Evolutionary conservation across 2,888 invertebrate genomes (phyloP), one percentile per base, ranked within the genome.

Genomic region (Axea sp.): DNA sequence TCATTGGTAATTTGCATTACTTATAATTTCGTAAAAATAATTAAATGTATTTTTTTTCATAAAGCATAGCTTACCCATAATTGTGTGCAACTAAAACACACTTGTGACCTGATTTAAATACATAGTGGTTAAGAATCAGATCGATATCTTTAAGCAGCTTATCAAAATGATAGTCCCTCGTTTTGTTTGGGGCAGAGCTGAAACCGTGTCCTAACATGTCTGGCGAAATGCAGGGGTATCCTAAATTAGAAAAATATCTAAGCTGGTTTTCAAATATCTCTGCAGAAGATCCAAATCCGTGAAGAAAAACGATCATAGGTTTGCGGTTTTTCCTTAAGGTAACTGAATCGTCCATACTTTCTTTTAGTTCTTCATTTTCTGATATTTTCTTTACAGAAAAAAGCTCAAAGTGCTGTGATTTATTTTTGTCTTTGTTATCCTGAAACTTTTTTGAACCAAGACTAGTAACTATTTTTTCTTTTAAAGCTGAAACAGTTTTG

Each of bases 181-280:
- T 81, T 67, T 89, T 87, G 69, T 89, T 86, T 6, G 93, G 92
- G 4, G 91, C 90, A 37, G 90, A 89, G 80, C 92, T 92, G 79
- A 90, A 89, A 0, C 93, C 93, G 82, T 93, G 93, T 0, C 93
- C 93, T 26, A 93, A 85, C 84, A 93, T 88, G 82, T 93, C 93
- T 7, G 92, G 91, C 0, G 92, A 92, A 6, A 92, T 88, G 57
- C 92, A 89, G 79, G 92, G 92, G 83, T 90, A 91, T 0, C 92
- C 92, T 73, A 88, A 87, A 39, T 84, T 84, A 2, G 90, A 87
- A 79, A 93, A 90, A 82, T 90, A 91, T 30, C 89, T 87, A 24
- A 92, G 88, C 81, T 92, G 90, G 60, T 89, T 85, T 76, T 89
- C 89, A 90, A 93, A 93, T 19, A 91, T 87, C 76, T 92, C 91